Evolutionary conservation across 1,140 invertebrate species (phyloP), one percentile per base, ranked within the genome.

Genomic region (Nilaparvata lugens): DNA sequence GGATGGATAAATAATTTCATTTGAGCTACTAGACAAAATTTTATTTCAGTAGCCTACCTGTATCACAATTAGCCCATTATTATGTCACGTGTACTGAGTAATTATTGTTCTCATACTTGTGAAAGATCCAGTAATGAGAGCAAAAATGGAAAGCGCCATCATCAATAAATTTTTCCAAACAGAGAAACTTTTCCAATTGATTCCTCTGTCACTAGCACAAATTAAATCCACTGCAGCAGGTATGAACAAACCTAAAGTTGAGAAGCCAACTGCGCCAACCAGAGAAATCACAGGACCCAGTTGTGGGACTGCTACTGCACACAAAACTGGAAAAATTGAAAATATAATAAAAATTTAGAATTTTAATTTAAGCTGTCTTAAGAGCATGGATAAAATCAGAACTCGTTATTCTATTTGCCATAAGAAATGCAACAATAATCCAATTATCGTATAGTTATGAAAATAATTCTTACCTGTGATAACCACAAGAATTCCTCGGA

Each of bases 281-380:
- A 85, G 71, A 2, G 83, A 81, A 56, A 87, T 86, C 62, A 86
- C 73, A 9, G 82, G 70, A 55, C 81, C 82, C 58, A 87, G 70
- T 66, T 83, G 74, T 2, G 83, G 81, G 45, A 87, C 76, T 11
- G 74, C 65, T 19, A 76, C 71, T 5, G 83, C 83, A 53, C 85
- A 67, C 18, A 62, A 21, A 38, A 66, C 64, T 66, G 55, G 48
- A 64, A 38, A 72, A 35, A 35, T 4, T 2, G 13, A 79, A 42
- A 84, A 80, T 82, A 71, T n/a, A 4, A 35, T 35, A 35, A 4
- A 28, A 70, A 70, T 57, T 5, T n/a, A 16, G 52, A 28, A 21
- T 21, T 14, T 21, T 24, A 54, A 23, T 28, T 23, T 24, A 14
- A 21, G 16, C 24, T 54, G 6, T 23, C 11, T 42, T 11, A n/a